These are phyloP conservation scores for Opisthocomus hoazin DNA, from an alignment of 2,113 vertebrate species.

Conservation along the genomic window DNA sequence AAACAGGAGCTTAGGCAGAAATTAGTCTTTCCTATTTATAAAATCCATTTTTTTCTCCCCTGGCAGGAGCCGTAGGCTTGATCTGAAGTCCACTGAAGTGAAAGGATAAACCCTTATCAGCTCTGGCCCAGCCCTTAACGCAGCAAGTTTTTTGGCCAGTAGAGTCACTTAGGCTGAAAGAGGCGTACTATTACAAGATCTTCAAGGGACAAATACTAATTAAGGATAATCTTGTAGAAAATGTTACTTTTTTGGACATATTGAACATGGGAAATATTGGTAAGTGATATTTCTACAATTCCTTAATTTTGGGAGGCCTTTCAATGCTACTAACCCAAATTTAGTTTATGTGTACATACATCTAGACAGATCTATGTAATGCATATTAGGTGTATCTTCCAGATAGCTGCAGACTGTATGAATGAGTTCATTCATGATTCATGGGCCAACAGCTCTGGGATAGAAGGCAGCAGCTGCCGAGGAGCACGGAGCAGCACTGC, in stretches of 20 bases:
- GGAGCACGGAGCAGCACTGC: background rate
- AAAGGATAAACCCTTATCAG: constrained; percentile 23
- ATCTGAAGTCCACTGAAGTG: background rate
- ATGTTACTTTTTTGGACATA: background rate
- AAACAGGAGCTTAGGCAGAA: constrained; percentile 13
- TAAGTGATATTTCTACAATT: background rate
- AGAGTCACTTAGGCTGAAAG: background rate
- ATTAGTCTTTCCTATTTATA: background rate
- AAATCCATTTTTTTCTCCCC: background rate
- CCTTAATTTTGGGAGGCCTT: background rate
- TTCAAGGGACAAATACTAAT: background rate
- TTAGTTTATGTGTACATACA: background rate
- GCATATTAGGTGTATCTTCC: background rate
- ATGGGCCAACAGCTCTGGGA: background rate
- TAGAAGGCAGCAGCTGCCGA: background rate
- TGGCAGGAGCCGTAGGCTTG: background rate
- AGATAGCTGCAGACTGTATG: background rate
- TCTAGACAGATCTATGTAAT: background rate
- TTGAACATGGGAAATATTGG: background rate
- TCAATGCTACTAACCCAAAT: background rate
- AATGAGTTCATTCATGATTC: constrained; percentile 39
- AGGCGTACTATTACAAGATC: background rate
- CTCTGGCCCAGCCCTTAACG: background rate
- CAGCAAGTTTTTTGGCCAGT: background rate
- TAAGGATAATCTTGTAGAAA: background rate